Conservation (phyloP, 2,888 invertebrate genomes). For the Agriopis marginaria region DNA sequence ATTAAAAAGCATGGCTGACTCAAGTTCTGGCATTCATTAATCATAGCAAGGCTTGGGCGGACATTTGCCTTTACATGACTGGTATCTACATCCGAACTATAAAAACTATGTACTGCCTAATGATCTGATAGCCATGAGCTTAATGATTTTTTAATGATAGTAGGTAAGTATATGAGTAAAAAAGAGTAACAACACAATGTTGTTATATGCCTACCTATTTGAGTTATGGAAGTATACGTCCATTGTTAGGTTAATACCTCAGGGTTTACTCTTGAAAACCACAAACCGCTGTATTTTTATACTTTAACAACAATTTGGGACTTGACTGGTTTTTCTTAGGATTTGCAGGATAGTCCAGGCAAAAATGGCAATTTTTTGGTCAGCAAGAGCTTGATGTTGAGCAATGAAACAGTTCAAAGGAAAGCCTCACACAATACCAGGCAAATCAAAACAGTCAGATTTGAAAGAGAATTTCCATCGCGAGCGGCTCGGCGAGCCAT, state of each 20-base stretch:
- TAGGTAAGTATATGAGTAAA: neutral
- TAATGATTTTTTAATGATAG: constrained; percentile 41
- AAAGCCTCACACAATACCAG: constrained; percentile 47
- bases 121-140: constrained; percentile 24
- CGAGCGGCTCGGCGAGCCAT: constrained; percentile 65
- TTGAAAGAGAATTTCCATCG: constrained; percentile 77
- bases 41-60: constrained; percentile 76
- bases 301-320: neutral
- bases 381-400: neutral
- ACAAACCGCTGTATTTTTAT: neutral
- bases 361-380: neutral
- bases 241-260: neutral
- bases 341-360: neutral
- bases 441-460: constrained; percentile 66
- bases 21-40: constrained; percentile 79
- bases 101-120: constrained; percentile 33
- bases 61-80: constrained; percentile 44
- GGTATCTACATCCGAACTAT: constrained; percentile 21
- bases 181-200: neutral
- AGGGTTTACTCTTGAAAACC: neutral
- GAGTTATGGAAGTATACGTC: neutral
- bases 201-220: neutral
- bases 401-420: constrained; percentile 30
- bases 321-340: neutral
- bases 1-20: constrained; percentile 67